phyloP scores from a whole-genome alignment of 1,140 invertebrate genomes.

The Meloidogyne floridensis region DNA sequence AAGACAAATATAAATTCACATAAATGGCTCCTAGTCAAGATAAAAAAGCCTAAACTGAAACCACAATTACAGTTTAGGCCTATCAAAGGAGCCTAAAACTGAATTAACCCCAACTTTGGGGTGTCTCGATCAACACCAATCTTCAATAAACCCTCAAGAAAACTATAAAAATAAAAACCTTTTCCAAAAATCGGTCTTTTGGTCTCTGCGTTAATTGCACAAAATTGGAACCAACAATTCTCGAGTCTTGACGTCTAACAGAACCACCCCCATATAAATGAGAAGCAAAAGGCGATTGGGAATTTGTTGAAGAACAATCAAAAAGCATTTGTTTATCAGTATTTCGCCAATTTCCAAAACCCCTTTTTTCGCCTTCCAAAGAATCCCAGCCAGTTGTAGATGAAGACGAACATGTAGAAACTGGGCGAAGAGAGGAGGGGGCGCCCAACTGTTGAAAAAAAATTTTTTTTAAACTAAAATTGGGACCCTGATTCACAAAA shows the following conservation, averaged over 20 bases:
- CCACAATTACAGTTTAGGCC: too few relatives aligned
- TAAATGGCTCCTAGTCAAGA: too few relatives aligned
- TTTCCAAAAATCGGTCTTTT: conserved; percentile 51
- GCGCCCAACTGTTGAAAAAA: conserved; percentile 1
- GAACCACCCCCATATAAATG: conserved; percentile 48
- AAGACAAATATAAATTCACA: too few relatives aligned
- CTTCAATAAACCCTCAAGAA: background rate
- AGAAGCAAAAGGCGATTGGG: conserved; percentile 15
- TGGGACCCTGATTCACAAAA: too few relatives aligned
- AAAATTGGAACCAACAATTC: conserved; percentile 59
- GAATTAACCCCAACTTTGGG: too few relatives aligned
- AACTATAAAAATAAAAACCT: conserved; percentile 19
- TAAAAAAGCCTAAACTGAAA: too few relatives aligned
- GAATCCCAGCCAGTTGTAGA: conserved; percentile 1
- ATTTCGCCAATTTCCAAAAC: conserved; percentile 34
- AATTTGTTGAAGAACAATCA: conserved; percentile 53
- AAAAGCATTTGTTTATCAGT: conserved; percentile 49
- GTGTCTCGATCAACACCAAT: background rate
- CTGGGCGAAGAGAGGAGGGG: conserved; percentile 27
- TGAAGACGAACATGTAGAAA: background rate
- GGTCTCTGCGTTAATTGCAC: conserved; percentile 54
- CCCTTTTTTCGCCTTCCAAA: conserved; percentile 12
- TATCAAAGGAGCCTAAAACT: too few relatives aligned
- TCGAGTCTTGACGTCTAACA: conserved; percentile 43
- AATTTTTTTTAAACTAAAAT: background rate